Evolutionary conservation across 2,797 vertebrate species (phyloP).

Genomic region (Buphagus erythrorhynchus): DNA sequence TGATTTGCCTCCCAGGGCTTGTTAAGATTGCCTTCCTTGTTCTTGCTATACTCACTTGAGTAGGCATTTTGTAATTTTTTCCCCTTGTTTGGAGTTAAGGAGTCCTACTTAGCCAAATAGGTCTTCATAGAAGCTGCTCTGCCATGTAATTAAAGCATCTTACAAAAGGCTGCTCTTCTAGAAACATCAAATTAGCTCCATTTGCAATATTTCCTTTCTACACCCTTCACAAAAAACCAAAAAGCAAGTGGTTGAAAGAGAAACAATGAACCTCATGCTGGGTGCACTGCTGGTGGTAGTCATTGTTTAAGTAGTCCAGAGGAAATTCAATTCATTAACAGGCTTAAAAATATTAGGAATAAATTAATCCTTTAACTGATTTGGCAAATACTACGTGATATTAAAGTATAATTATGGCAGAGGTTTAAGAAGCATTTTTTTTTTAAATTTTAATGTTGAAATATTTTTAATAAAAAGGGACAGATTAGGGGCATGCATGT

Average conservation of each 20-base stretch:
- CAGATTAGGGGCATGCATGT: fast-evolving
- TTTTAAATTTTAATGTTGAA: neutral
- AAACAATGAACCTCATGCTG: neutral
- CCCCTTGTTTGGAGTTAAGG: neutral
- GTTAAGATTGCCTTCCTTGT: neutral
- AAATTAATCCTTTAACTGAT: neutral
- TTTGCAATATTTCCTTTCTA: neutral
- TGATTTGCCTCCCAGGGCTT: neutral
- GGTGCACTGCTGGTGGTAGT: neutral
- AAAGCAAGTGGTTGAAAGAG: neutral
- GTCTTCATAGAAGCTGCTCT: neutral
- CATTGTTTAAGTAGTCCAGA: neutral
- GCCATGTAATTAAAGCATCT: neutral
- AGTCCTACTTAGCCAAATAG: neutral
- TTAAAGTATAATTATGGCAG: neutral
- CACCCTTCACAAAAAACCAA: neutral
- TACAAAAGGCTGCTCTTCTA: neutral
- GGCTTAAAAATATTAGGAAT: neutral
- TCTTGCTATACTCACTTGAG: neutral
- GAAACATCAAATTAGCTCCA: neutral
- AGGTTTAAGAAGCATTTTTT: neutral
- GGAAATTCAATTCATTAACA: neutral
- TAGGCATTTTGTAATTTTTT: neutral
- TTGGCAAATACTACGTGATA: neutral
- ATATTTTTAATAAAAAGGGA: neutral